Percentiles rank a stretch among this genome's conserved stretches.
Conservation (phyloP, 2,888 invertebrate genomes). For the Salticus scenicus region DNA sequence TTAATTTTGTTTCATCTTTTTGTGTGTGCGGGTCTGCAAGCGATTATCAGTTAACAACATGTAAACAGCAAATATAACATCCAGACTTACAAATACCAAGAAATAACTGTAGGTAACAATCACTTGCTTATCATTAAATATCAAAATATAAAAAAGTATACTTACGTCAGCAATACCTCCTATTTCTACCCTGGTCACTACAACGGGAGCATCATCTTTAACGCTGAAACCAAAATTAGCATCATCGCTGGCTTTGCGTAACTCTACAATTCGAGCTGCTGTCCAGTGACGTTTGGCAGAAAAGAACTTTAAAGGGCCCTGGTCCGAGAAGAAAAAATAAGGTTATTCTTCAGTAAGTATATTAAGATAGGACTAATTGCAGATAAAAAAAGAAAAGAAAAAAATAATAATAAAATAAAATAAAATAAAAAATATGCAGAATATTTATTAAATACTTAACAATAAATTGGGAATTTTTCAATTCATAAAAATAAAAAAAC, state of each 20-base stretch:
- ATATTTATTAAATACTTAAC: too few relatives aligned
- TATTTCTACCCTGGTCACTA: slow-evolving; percentile 91
- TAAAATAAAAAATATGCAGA: neutral
- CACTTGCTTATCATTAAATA: too few relatives aligned
- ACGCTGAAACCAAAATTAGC: slow-evolving; percentile 93
- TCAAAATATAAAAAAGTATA: neutral
- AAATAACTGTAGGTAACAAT: too few relatives aligned
- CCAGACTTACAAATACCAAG: too few relatives aligned
- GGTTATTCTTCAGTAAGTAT: neutral
- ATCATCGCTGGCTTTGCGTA: slow-evolving; percentile 80
- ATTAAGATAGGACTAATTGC: too few relatives aligned
- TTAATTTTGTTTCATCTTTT: too few relatives aligned
- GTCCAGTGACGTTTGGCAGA: slow-evolving; percentile 96
- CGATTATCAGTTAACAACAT: too few relatives aligned
- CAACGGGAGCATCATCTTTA: slow-evolving; percentile 93
- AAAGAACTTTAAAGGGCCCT: slow-evolving; percentile 94
- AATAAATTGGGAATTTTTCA: too few relatives aligned
- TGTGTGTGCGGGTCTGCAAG: too few relatives aligned
- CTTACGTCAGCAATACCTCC: slow-evolving; percentile 94
- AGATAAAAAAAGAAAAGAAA: too few relatives aligned
- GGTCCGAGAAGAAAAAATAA: slow-evolving; percentile 18
- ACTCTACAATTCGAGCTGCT: slow-evolving; percentile 87
- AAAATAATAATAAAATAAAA: neutral
- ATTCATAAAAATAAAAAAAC: too few relatives aligned
- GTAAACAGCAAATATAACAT: too few relatives aligned